Base-by-base conservation (phyloP, 2,888 invertebrate genomes). In the Creontiades dilutus region DNA sequence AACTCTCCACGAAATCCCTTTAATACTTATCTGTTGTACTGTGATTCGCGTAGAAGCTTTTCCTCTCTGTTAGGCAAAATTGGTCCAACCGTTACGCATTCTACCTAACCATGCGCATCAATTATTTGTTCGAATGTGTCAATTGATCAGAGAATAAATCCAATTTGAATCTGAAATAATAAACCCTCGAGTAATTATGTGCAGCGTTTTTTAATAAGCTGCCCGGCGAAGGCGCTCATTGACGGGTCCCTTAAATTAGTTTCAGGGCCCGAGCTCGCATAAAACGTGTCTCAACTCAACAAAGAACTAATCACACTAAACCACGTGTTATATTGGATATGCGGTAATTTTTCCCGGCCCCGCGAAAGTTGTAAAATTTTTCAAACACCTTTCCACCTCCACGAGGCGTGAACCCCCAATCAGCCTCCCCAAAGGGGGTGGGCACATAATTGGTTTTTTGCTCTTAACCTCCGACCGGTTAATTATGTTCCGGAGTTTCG, bases 331-430 rank as follows among this genome's bases (percentile, higher is more conserved):
- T 68, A 68, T 68, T 68, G 68, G 68, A 68, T 68, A 68, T 68
- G 68, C 68, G 27, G 23, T 68, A 68, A 68, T 68, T 68, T 68
- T 68, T 68, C 68, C 23, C 78, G 78, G 78, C 37, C 47, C 28
- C 46, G 5, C 47, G n/a, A 16, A n/a, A 78, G 78, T 46, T 19
- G 78, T 78, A 78, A 78, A 78, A 78, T 78, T 78, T 78, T 78
- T 78, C 78, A 78, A 78, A 78, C 78, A 78, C 78, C 78, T 78
- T 78, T 16, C 78, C 78, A 78, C 78, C 78, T 78, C 28, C 76
- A 16, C 78, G 47, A 78, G 78, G 78, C 78, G 78, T 28, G 78
- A 78, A 78, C 37, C 78, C 75, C 78, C 19, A 46, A 78, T 78
- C 78, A 46, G 37, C 78, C 78, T 47, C 16, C 11, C 16, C 4